Evolutionary conservation across 2,888 invertebrate species (phyloP).

Genomic region (Deladenus siricidicola): DNA sequence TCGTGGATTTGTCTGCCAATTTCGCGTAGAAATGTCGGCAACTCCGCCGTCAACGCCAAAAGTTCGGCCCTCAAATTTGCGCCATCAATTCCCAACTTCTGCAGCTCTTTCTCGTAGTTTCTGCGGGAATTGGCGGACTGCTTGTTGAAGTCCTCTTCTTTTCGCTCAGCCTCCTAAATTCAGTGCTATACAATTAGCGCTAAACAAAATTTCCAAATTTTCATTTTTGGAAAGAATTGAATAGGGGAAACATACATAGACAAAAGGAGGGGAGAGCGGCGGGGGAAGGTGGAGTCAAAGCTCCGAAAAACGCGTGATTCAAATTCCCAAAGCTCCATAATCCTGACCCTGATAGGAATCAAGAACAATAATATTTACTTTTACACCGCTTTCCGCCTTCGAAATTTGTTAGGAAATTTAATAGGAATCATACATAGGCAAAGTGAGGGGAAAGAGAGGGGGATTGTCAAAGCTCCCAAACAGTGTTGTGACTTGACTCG

Average conservation of each 20-base stretch:
- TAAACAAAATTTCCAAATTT: background rate
- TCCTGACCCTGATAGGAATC: too few species aligned
- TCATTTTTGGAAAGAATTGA: background rate
- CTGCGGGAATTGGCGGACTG: conserved; percentile 67
- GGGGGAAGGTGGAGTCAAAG: too few species aligned
- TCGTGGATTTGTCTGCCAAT: conserved; percentile 20
- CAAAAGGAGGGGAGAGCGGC: too few species aligned
- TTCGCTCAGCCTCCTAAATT: conserved; percentile 69
- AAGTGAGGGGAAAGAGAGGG: too few species aligned
- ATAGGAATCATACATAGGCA: too few species aligned
- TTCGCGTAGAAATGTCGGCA: conserved; percentile 35
- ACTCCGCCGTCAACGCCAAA: conserved; percentile 35
- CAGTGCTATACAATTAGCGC: too few species aligned
- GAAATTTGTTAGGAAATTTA: conserved; percentile 77
- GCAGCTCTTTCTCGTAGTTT: conserved; percentile 66
- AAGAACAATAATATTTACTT: conserved; percentile 55
- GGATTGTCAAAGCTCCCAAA: too few species aligned
- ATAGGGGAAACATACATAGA: too few species aligned
- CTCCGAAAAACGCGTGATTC: too few species aligned
- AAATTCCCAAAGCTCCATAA: too few species aligned
- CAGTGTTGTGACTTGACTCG: too few species aligned
- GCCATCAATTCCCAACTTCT: conserved; percentile 32
- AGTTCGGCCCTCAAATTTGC: conserved; percentile 31
- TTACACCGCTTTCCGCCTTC: conserved; percentile 73
- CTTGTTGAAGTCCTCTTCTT: conserved; percentile 73